Percentiles rank a stretch among this genome's conserved stretches.
Conservation (phyloP, 2,113 vertebrate species). For the Alligator mississippiensis region DNA sequence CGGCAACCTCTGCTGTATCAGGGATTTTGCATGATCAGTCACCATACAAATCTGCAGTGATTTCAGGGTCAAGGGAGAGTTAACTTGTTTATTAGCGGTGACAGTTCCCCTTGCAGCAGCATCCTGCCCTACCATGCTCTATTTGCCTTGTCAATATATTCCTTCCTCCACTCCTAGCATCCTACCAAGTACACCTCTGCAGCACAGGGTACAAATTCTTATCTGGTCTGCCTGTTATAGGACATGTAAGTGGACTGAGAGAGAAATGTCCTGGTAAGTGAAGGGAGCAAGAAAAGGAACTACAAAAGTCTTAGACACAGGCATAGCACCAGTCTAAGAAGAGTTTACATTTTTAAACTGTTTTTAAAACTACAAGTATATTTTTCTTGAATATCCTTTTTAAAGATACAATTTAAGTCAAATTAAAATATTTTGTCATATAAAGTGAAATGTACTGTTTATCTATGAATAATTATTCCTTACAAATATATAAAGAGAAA, state of each 20-base stretch:
- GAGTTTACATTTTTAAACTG: not conserved
- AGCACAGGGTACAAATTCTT: too few relatives aligned
- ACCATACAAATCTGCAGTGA: too few relatives aligned
- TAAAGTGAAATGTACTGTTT: constrained; percentile 21
- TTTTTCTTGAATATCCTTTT: not conserved
- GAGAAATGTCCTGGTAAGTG: not conserved
- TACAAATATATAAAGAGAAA: constrained; percentile 38
- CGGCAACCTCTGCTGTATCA: too few relatives aligned
- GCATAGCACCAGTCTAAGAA: too few relatives aligned
- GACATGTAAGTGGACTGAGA: not conserved
- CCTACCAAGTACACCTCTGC: too few relatives aligned
- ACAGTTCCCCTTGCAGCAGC: too few relatives aligned
- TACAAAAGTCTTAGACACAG: not conserved
- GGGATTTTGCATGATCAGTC: too few relatives aligned
- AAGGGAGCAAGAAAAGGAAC: not conserved
- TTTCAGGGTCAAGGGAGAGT: too few relatives aligned
- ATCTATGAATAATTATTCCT: constrained; percentile 27
- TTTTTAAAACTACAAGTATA: not conserved
- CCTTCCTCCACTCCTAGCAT: not conserved
- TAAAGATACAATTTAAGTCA: not conserved
- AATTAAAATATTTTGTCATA: not conserved
- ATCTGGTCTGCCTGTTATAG: too few relatives aligned
- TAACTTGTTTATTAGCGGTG: too few relatives aligned
- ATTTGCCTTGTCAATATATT: not conserved
- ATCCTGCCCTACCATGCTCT: too few relatives aligned